Evolutionary conservation across 2,888 invertebrate species (phyloP).

Genomic region (Noctua comes): DNA sequence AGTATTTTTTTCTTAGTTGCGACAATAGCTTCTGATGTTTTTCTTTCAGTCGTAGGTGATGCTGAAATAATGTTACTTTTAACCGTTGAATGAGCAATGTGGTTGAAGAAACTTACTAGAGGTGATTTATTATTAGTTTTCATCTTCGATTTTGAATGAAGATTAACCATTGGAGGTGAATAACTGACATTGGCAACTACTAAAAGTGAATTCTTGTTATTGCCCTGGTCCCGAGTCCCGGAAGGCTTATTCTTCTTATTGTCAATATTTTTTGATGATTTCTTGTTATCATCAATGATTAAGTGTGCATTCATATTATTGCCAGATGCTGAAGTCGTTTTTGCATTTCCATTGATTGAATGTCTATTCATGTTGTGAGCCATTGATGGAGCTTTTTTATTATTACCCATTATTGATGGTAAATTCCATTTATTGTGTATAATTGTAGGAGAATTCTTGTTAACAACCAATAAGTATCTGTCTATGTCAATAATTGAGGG

Average conservation of each 20-base stretch:
- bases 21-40: not conserved
- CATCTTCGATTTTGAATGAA: not conserved
- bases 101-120: not conserved
- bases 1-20: constrained; percentile 16
- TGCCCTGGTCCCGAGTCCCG: not conserved
- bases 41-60: not conserved
- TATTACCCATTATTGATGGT: not conserved
- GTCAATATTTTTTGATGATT: not conserved
- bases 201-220: constrained; percentile 3
- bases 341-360: constrained; percentile 6
- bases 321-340: not conserved
- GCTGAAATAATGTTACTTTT: not conserved
- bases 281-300: not conserved
- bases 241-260: not conserved
- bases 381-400: not conserved
- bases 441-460: not conserved
- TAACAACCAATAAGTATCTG: constrained; percentile 3
- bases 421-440: constrained; percentile 15
- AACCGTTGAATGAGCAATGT: not conserved
- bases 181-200: not conserved
- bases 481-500: constrained; percentile 5
- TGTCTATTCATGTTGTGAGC: not conserved
- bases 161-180: not conserved
- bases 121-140: not conserved
- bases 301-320: not conserved